Base-by-base conservation (phyloP, 2,797 vertebrate species). In the Sebastes baramenuke region DNA sequence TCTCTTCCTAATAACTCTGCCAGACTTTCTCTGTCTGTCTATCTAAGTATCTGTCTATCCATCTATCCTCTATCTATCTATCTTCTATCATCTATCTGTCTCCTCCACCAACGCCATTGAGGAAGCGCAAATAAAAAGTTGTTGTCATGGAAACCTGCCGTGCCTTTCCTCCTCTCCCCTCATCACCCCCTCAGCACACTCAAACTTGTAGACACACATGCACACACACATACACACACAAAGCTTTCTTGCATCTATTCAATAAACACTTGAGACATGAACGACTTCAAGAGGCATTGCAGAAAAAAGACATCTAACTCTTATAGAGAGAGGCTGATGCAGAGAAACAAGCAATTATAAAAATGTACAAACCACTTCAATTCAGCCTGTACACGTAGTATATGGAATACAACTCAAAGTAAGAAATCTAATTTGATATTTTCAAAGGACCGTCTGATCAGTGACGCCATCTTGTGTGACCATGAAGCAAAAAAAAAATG, bases 101-200 rank as follows among this genome's bases (percentile, higher is more conserved):
- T 81, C 27, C 38, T 81, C 81, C 88, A 90, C 86, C 88, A 89
- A 91, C 77, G 61, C 83, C 86, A 90, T 79, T 88, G 86, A 94
- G 87, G 89, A 94, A 92, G 89, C 74, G 58, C 79, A 93, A 91
- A 95, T 90, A 91, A 93, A 92, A 92, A 93, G 87, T 89, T 82
- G 94, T 95, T 92, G 94, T 94, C 95, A 96, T 95, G 93, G 94
- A 88, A 95, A 95, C 95, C 72, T 79, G 75, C 81, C 54, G 25
- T 93, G 90, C 90, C 91, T 93, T 83, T 88, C 81, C 87, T 84
- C 67, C 78, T 87, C 83, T 84, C 84, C 90, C 87, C 88, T 87
- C 73, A 88, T 84, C 82, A 82, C 64, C 87, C 80, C 81, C 79
- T 77, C 75, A 60, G 65, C 83, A 82, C 75, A 80, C 76, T 79